Evolutionary conservation across 2,797 vertebrate genomes (phyloP).

Genomic region (Phoxinus dragarum): DNA sequence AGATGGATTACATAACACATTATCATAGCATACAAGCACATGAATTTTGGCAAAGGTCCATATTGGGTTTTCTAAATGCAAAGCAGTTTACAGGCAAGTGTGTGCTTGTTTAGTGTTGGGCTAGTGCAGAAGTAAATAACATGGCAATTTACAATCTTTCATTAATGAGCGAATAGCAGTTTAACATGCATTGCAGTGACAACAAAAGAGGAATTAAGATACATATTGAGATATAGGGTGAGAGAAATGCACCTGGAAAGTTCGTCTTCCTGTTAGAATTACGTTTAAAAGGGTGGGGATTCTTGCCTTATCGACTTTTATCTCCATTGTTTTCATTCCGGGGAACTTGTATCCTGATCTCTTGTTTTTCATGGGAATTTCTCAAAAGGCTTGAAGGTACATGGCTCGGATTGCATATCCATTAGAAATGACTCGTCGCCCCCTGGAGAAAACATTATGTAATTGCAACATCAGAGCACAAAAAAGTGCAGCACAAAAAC

Average conservation of each 20-base stretch:
- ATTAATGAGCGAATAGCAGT: background rate
- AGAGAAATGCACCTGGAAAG: background rate
- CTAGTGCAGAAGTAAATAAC: background rate
- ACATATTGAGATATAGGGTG: background rate
- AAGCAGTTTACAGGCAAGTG: conserved; percentile 13
- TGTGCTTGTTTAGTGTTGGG: conserved; percentile 2
- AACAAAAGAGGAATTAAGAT: background rate
- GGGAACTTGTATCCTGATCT: conserved; percentile 35
- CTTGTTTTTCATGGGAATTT: conserved; percentile 40
- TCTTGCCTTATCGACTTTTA: conserved; percentile 17
- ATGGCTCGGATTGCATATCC: conserved; percentile 21
- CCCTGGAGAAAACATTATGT: conserved; percentile 21
- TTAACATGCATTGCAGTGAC: background rate
- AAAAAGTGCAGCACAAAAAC: background rate
- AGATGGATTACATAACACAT: background rate
- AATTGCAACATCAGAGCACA: conserved; percentile 6
- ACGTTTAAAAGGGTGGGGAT: background rate
- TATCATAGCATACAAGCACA: background rate
- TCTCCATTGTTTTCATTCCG: conserved; percentile 41
- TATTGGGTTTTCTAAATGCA: background rate
- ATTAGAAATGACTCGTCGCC: conserved; percentile 31
- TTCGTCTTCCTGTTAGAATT: background rate
- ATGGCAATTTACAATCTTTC: background rate
- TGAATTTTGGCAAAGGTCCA: conserved; percentile 6
- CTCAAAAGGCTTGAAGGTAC: conserved; percentile 13